Evolutionary conservation across 37 sponge, comb jelly and placozoan genomes (phyloP), one percentile per base, ranked within the genome.

Genomic region (Ianthella basta): DNA sequence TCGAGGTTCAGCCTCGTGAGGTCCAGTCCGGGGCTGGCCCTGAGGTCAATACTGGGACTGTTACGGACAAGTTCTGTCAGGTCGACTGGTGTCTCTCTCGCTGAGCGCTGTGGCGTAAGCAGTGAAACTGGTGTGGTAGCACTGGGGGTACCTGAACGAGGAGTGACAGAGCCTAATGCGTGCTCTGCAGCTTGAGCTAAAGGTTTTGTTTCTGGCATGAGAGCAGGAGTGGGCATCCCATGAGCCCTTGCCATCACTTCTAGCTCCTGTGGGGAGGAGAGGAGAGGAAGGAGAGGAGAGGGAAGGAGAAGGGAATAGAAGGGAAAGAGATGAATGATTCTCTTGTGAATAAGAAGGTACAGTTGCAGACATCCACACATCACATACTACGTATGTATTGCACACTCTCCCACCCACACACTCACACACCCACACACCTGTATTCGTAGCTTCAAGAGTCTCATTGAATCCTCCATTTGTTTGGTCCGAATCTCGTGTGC

Each of bases 181-280:
- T 84, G 79, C n/a, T 92, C 93, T 3, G 93, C 95, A 16, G 88
- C 87, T 50, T 88, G 91, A 6, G 95, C 95, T 25, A 94, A 68
- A 39, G 88, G 56, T 24, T 90, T 87, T 10, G 95, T 95, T 66
- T 91, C 95, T 0, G 93, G 88, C 38, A 36, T 95, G 32, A 92
- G 83, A 23, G 95, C 86, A n/a, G 90, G 92, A 20, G 95, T 95
- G 44, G 93, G 81, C 25, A 92, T 86, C 32, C 90, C 90, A 39
- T 95, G 95, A 20, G 92, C 93, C 36, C 93, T 79, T 0, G 95
- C 95, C 19, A 88, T 90, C 70, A 95, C 60, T 69, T 95, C 95
- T 30, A 95, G 60, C 55, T 95, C 95, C 93, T 94, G 64, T 54
- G 65, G 19, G 44, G 23, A 8, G 21, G 69, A 27, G 34, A 13